Percentiles rank a stretch among this genome's conserved stretches.
These are phyloP conservation scores for Idris sp. DNA, from an alignment of 1,140 invertebrate species.

Conservation along the genomic window DNA sequence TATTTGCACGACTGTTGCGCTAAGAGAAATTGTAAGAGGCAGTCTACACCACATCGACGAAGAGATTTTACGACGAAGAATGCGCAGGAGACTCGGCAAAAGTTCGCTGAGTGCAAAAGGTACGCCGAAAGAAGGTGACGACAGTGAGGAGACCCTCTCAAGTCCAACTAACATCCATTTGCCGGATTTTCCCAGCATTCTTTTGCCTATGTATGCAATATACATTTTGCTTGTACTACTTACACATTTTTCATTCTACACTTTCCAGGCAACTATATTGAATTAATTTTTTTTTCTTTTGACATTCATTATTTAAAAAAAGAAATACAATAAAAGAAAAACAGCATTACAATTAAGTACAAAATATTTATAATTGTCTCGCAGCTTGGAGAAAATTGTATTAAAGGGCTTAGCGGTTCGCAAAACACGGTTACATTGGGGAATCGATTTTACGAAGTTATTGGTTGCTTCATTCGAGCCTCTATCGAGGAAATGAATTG, in stretches of 20 bases:
- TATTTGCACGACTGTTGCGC: constrained; percentile 47
- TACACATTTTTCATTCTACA: constrained; percentile 1
- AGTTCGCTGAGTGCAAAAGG: constrained; percentile 67
- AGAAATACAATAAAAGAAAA: too few species aligned
- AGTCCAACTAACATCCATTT: constrained; percentile 61
- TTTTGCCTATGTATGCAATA: constrained; percentile 35
- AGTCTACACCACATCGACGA: constrained; percentile 15
- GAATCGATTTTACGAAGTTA: constrained; percentile 55
- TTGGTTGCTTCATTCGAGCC: constrained; percentile 46
- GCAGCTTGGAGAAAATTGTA: not conserved
- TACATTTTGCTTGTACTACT: too few species aligned
- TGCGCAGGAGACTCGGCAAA: constrained; percentile 60
- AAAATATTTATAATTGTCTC: constrained; percentile 2
- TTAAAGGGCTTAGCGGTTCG: constrained; percentile 11
- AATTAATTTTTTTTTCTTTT: not conserved
- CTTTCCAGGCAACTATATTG: too few species aligned
- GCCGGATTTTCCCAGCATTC: constrained; percentile 26
- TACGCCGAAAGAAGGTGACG: constrained; percentile 44
- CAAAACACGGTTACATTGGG: constrained; percentile 28
- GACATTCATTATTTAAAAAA: too few species aligned
- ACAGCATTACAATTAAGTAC: too few species aligned
- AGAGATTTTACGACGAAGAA: constrained; percentile 67
- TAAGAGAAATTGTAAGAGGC: constrained; percentile 44
- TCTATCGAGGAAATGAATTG: constrained; percentile 55
- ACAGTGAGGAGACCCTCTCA: constrained; percentile 23